Base-by-base conservation (phyloP, 2,888 invertebrate genomes). In the Tineola bisselliella region DNA sequence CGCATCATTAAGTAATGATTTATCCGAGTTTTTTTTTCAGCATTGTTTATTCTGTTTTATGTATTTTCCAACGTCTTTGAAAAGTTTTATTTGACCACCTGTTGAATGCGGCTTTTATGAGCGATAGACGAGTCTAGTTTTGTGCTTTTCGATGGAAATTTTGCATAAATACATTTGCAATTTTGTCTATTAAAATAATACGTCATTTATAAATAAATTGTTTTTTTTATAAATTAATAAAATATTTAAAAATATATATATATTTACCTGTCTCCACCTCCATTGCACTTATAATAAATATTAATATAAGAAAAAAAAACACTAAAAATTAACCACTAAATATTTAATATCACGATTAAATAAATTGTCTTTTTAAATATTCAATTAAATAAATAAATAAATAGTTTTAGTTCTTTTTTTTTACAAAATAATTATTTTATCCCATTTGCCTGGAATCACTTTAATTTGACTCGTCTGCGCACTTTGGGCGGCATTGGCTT, bases 401-500 rank as follows among this genome's bases (percentile, higher is more conserved):
- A 66, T 59, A 63, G 66, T 66, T 68, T 66, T 56, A 57, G 18
- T 31, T 52, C 17, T n/a, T 61, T 54, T 44, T 59, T 38, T 38
- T 59, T 60, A 18, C 33, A 8, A 12, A 18, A 48, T 17, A 1
- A 17, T 17, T 43, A 66, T 66, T 74, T 79, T 81, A 82, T 79
- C 81, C 81, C 82, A 80, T 81, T 81, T 76, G 77, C 76, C 66
- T 59, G 66, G 56, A 63, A 57, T 70, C 66, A 70, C 74, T 81
- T 82, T 74, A 84, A 81, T 74, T 84, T 84, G 65, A 84, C 84
- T 64, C 84, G 78, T 54, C 78, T 74, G 62, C 79, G 79, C 63
- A 72, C 74, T 62, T 68, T 76, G 62, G 74, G 79, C 77, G 75
- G 77, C 81, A 83, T 81, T 80, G 67, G 73, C 61, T 64, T 67